phyloP scores from a whole-genome alignment of 2,888 invertebrate genomes.

The Notodonta dromedarius region DNA sequence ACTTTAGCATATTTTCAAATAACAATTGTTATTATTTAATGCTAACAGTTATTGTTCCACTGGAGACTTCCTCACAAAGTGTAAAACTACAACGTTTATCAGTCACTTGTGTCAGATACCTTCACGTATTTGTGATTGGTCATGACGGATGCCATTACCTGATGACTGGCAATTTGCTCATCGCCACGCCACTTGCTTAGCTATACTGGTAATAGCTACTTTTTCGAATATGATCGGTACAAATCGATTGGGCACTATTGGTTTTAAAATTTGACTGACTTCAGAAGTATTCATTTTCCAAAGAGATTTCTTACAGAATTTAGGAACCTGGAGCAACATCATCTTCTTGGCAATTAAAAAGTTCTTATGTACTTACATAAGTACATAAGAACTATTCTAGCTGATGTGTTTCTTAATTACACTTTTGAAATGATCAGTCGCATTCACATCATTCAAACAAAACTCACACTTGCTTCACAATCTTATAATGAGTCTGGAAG shows the following conservation, averaged over 20 bases:
- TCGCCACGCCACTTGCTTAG: not conserved
- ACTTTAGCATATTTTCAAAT: too few species aligned
- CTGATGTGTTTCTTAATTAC: not conserved
- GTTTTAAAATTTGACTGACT: too few species aligned
- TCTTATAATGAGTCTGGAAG: not conserved
- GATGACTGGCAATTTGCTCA: not conserved
- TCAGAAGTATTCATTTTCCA: too few species aligned
- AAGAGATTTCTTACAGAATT: too few species aligned
- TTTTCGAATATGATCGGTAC: not conserved
- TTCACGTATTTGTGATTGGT: not conserved
- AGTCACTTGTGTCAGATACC: not conserved
- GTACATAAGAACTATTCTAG: not conserved
- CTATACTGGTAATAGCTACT: not conserved
- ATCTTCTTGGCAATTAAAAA: too few species aligned
- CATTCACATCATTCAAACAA: not conserved
- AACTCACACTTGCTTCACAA: constrained; percentile 7
- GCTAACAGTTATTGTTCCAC: not conserved
- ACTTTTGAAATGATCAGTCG: not conserved
- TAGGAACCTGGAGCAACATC: too few species aligned
- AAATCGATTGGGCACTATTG: not conserved
- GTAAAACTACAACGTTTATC: not conserved
- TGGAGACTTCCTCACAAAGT: not conserved
- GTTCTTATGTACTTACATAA: too few species aligned
- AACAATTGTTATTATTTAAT: too few species aligned
- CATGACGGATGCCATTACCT: not conserved